phyloP scores from a whole-genome alignment of 2,888 invertebrate species.

The Acholoe squamosa region DNA sequence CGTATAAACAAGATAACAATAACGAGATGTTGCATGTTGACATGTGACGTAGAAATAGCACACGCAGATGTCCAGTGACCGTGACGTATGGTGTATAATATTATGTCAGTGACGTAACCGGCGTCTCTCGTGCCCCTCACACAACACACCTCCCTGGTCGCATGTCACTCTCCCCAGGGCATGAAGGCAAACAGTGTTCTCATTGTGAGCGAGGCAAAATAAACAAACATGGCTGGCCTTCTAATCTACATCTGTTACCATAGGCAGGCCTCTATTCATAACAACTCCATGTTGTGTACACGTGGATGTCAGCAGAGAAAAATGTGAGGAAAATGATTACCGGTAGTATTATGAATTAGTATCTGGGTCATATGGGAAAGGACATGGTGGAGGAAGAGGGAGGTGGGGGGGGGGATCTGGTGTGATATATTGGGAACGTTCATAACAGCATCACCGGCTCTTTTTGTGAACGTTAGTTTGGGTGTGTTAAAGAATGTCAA shows the following conservation, averaged over 20 bases:
- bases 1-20: no score
- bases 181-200: not conserved
- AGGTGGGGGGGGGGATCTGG: not conserved
- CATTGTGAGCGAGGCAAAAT: not conserved
- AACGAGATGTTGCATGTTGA: not conserved
- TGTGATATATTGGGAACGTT: no score
- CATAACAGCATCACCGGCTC: no score
- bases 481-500: no score
- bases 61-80: not conserved
- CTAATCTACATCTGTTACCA: not conserved
- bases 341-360: not conserved
- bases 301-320: not conserved
- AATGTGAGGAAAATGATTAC: not conserved
- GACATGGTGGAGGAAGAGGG: not conserved
- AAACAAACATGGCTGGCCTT: not conserved
- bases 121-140: not conserved
- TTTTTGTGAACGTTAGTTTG: no score
- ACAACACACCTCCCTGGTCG: not conserved
- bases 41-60: not conserved
- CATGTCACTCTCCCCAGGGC: not conserved
- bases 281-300: not conserved
- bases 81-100: not conserved
- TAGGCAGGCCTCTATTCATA: slow-evolving; percentile 2
- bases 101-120: not conserved
- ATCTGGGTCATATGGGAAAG: not conserved